A percentile compares a stretch with the other conserved stretches of the same genome.
Evolutionary conservation across 2,888 invertebrate genomes (phyloP).

Genomic region (Rhopalosiphum nymphaeae): DNA sequence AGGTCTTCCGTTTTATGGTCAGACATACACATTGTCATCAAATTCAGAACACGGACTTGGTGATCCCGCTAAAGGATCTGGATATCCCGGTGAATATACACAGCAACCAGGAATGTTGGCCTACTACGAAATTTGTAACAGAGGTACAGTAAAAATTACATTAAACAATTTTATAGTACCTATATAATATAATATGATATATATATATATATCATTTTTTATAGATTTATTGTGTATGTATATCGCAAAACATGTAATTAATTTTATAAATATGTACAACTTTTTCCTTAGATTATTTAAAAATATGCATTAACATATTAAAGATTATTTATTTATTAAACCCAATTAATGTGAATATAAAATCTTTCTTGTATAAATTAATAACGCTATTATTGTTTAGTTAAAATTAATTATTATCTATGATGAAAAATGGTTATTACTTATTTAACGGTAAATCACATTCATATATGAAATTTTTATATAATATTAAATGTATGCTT

Average conservation of each 20-base stretch:
- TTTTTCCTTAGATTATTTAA: neutral
- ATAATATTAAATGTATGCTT: conserved; percentile 66
- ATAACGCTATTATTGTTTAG: neutral
- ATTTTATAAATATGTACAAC: neutral
- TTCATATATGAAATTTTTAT: neutral
- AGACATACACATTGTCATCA: conserved; percentile 79
- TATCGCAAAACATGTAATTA: neutral
- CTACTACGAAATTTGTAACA: conserved; percentile 79
- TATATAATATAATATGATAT: neutral
- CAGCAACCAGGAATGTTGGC: conserved; percentile 79
- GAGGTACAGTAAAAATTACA: conserved; percentile 66
- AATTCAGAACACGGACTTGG: conserved; percentile 73
- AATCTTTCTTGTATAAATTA: neutral
- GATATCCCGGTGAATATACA: conserved; percentile 74
- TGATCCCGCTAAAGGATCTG: conserved; percentile 79
- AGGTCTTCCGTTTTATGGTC: conserved; percentile 90
- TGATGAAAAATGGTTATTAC: neutral
- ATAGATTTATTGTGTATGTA: neutral
- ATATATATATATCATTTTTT: no score
- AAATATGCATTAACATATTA: neutral
- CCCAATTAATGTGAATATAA: neutral
- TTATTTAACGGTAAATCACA: neutral
- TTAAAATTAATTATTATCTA: neutral
- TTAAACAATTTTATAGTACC: neutral
- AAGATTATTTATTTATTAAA: neutral